Base-by-base conservation (phyloP, 2,113 vertebrate species). In the Delphinus delphis region DNA sequence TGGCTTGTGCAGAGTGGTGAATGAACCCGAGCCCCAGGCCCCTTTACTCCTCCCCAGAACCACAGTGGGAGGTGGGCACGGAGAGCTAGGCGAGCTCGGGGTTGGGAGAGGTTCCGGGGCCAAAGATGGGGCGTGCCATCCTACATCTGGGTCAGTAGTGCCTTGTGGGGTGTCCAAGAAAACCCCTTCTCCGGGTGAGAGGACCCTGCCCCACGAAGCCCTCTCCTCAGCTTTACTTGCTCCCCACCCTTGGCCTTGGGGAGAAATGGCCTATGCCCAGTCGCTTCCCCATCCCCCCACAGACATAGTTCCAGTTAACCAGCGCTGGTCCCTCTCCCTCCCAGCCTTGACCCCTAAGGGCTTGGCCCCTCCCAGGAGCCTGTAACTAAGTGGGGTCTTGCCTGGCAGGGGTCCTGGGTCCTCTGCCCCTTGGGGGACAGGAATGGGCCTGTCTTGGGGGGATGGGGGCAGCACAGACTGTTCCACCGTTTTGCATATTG, bases 161-260 rank as follows among this genome's bases (percentile, higher is more conserved):
- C 97, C 97, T 98, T 98, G 97, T 95, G 94, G 90, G 93, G 70
- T 85, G 60, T 93, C 81, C 76, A 81, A 93, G 85, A 65, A 90
- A 76, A 53, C n/a, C 15, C 60, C 73, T 65, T 15, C 55, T 23
- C 41, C 10, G 5, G 38, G 13, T 74, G 25, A 31, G 74, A 67
- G 79, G 26, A 9, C 41, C 91, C 50, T 65, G 60, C 44, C 86
- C 95, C 89, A n/a, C 3, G 41, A 95, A 97, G 93, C 96, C 96
- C 90, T 97, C 97, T 89, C 80, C 96, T 95, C 58, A 95, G 97
- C 82, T 97, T 95, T 95, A 71, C 31, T 79, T 28, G 86, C 62
- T 80, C 82, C 73, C 76, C 38, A 33, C 65, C 85, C 70, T 89
- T 74, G 44, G 62, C 89, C 95, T 82, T 67, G 91, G 77, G 96